Percentiles rank a stretch among this genome's conserved stretches.
These are phyloP conservation scores for Neolamprologus sp. DNA, from an alignment of 2,113 vertebrate species.

Conservation along the genomic window DNA sequence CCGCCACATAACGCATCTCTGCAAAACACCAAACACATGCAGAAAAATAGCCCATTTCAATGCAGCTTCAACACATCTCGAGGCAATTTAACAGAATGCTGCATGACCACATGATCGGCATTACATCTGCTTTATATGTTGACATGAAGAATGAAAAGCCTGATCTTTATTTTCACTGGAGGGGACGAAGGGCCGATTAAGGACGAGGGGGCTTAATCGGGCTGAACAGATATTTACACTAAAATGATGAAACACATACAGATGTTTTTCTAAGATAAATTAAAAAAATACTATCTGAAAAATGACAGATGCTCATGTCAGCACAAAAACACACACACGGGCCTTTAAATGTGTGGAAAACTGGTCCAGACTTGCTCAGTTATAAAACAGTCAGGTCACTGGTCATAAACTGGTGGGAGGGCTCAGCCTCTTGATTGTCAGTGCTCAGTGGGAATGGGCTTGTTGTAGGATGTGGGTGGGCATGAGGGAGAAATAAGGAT, in stretches of 20 bases:
- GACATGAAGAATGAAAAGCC: not conserved
- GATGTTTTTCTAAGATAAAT: not conserved
- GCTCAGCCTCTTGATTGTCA: not conserved
- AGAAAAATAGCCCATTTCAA: not conserved
- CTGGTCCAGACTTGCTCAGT: slow-evolving; percentile 36
- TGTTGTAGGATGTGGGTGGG: slow-evolving; percentile 32
- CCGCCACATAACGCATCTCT: not conserved
- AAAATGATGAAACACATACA: not conserved
- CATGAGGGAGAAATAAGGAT: not conserved
- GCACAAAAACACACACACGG: not conserved
- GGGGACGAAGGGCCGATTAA: not conserved
- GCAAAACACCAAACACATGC: not conserved
- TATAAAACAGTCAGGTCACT: slow-evolving; percentile 31
- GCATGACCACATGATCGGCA: not conserved
- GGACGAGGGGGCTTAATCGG: not conserved
- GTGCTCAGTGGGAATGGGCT: not conserved
- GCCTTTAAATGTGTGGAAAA: slow-evolving; percentile 29
- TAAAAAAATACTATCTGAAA: not conserved
- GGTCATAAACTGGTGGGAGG: slow-evolving; percentile 37
- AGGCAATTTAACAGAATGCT: not conserved
- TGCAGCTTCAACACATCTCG: not conserved
- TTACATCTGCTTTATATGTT: slow-evolving; percentile 13
- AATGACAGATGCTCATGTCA: not conserved
- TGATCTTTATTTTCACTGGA: slow-evolving; percentile 3
- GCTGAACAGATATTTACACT: not conserved